Base-by-base conservation (phyloP, 2,797 vertebrate species). In the Cirrhinus mrigala region DNA sequence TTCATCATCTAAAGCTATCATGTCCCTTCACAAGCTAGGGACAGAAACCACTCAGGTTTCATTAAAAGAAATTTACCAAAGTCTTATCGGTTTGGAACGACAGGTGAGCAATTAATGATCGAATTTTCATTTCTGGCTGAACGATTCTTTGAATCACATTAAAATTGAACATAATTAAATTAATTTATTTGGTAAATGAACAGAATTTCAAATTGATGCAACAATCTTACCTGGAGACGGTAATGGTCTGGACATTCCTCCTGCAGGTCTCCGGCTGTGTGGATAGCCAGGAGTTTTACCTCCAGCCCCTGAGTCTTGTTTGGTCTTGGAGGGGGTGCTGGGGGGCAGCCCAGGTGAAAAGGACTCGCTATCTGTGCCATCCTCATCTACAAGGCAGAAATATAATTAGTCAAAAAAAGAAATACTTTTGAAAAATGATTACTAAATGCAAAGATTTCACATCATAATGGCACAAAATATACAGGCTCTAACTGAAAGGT, bases 251-350 rank as follows among this genome's bases (percentile, higher is more conserved):
- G 95, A 97, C 4, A 94, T 96, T 71, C 97, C 97, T 37, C 96
- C 96, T 74, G 96, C 95, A 87, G 97, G 97, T 90, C 95, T 96
- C 86, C 97, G 94, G 73, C 95, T 95, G 46, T 97, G 97, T 33
- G 94, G 89, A 92, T 95, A 96, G 87, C 93, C 94, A 87, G 95
- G 94, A 91, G 94, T 95, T 94, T 95, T 97, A 8, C 94, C 91
- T 81, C 93, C 93, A 5, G 94, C 92, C 81, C 94, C 94, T 10
- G 91, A 92, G 88, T 95, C 93, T 86, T 89, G 90, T 90, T 96
- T 96, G 40, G 94, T 94, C 83, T 93, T 92, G 0, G 95, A 92
- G 3, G 91, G 89, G 3, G 88, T 92, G 18, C 85, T 83, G 15
- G 87, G 88, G 68, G 87, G 90, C 7, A 89, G 44, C 29, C 92